Percentiles rank a stretch among this genome's conserved stretches.
These are phyloP conservation scores for Silurus meridionalis DNA, from an alignment of 2,113 vertebrate genomes.

Conservation along the genomic window DNA sequence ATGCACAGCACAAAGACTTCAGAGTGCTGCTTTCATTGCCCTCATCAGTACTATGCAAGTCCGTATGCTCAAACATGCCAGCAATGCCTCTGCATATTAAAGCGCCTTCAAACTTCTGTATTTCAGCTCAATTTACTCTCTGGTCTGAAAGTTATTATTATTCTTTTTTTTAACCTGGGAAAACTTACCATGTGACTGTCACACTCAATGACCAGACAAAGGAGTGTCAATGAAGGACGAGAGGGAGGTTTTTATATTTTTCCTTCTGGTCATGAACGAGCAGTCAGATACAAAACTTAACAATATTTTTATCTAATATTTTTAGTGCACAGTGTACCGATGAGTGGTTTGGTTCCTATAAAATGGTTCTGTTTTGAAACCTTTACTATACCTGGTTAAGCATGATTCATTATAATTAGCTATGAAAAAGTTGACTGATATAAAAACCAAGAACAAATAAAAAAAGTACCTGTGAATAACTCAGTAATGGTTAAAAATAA, in stretches of 20 bases:
- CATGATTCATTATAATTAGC: too few species aligned
- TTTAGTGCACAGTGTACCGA: not conserved
- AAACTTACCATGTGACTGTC: not conserved
- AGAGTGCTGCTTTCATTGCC: constrained; percentile 16
- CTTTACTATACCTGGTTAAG: not conserved
- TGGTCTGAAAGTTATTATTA: not conserved
- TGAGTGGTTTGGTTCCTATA: not conserved
- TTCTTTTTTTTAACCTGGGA: not conserved
- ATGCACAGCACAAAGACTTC: constrained; percentile 4
- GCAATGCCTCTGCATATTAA: constrained; percentile 14
- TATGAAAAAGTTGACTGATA: not conserved
- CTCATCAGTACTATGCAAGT: constrained; percentile 5
- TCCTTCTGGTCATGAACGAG: not conserved
- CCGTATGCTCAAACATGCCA: constrained; percentile 13
- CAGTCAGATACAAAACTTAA: not conserved
- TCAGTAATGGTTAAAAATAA: not conserved
- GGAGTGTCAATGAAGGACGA: not conserved
- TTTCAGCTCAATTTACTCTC: not conserved
- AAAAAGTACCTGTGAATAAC: not conserved
- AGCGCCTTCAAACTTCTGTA: not conserved
- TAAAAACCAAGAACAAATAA: not conserved
- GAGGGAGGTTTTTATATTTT: not conserved
- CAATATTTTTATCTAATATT: too few species aligned
- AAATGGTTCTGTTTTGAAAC: not conserved
- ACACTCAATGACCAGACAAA: not conserved